phyloP scores from a whole-genome alignment of 2,888 invertebrate genomes.

The Himalopsyche japonica region DNA sequence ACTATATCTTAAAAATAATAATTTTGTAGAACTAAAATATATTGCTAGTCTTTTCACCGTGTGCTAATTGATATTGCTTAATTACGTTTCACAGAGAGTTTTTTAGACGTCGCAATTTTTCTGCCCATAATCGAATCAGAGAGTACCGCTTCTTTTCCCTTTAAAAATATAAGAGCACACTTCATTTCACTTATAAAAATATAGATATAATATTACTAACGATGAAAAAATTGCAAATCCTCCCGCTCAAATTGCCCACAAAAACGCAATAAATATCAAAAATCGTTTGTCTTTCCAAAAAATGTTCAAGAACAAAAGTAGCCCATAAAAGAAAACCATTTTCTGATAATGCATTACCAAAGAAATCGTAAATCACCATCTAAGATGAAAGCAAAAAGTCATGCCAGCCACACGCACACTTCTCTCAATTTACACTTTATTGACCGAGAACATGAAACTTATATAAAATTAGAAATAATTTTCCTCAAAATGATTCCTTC shows the following conservation, averaged over 20 bases:
- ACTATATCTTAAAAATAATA: no score
- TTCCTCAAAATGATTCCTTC: background rate
- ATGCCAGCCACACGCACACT: background rate
- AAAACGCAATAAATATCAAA: background rate
- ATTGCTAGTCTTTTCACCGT: no score
- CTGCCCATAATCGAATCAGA: no score
- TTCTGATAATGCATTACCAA: conserved; percentile 4
- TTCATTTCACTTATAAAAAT: no score
- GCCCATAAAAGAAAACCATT: background rate
- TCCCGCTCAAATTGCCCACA: background rate
- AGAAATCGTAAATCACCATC: conserved; percentile 2
- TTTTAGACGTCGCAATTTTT: no score
- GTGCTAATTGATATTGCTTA: no score
- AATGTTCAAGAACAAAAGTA: background rate
- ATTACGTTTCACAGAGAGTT: no score
- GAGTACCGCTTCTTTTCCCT: no score
- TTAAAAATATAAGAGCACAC: no score
- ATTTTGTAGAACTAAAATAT: no score
- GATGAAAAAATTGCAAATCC: background rate
- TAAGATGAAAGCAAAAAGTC: background rate
- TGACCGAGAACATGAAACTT: background rate
- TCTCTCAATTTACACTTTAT: background rate
- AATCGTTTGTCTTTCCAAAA: background rate
- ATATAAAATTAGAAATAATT: no score
- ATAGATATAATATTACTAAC: background rate